A percentile compares a stretch with the other conserved stretches of the same genome.
phyloP scores from a whole-genome alignment of 2,888 invertebrate species.

The Muscina levida region DNA sequence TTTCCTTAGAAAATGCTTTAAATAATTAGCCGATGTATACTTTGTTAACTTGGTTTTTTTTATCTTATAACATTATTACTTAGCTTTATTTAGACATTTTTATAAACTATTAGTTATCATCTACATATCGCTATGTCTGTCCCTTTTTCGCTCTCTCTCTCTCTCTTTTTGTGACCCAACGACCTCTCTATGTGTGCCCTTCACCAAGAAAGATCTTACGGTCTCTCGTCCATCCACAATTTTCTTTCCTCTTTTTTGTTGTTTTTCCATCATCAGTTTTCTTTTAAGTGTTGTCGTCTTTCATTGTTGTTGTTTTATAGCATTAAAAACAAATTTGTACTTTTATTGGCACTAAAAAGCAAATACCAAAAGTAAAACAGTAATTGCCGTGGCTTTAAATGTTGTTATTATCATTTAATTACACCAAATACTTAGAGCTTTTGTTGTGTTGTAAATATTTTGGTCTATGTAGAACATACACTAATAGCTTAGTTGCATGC shows the following conservation, averaged over 20 bases:
- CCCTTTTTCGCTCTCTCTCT: too few species aligned
- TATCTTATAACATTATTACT: background rate
- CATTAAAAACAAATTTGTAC: slow-evolving; percentile 62
- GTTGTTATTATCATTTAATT: slow-evolving; percentile 59
- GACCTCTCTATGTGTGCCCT: too few species aligned
- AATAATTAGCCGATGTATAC: slow-evolving; percentile 46
- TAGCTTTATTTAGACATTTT: slow-evolving; percentile 24
- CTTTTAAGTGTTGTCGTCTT: too few species aligned
- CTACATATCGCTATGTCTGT: too few species aligned
- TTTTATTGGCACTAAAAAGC: slow-evolving; percentile 61
- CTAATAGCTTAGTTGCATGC: slow-evolving; percentile 20
- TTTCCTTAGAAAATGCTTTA: slow-evolving; percentile 54
- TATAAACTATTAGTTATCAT: background rate
- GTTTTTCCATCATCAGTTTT: slow-evolving; percentile 53
- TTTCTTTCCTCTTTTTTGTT: slow-evolving; percentile 27
- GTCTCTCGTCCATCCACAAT: background rate
- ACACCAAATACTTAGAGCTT: slow-evolving; percentile 15
- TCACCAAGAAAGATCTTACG: too few species aligned
- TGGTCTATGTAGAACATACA: too few species aligned
- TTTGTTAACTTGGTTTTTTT: background rate
- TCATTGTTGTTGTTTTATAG: slow-evolving; percentile 48
- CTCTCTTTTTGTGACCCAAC: too few species aligned
- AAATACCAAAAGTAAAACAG: slow-evolving; percentile 45
- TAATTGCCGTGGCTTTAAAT: slow-evolving; percentile 66
- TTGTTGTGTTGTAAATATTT: too few species aligned